These are phyloP conservation scores for Eleutherodactylus coqui DNA, from an alignment of 2,797 vertebrate genomes.

Conservation along the genomic window DNA sequence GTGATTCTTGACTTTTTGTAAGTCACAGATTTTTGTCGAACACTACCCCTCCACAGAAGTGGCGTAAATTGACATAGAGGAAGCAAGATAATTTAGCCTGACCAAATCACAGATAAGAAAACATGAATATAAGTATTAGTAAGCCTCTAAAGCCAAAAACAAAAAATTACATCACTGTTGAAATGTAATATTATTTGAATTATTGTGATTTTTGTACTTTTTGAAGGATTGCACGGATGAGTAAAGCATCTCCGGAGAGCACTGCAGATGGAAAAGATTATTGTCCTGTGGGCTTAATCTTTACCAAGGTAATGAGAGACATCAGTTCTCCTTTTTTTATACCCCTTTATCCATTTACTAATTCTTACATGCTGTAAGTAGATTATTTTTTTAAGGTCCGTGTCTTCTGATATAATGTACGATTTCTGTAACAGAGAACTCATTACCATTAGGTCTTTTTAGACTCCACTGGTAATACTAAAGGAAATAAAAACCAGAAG, in stretches of 20 bases:
- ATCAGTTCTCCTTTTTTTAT: constrained; percentile 24
- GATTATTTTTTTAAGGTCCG: constrained; percentile 14
- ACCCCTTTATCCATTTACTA: neutral
- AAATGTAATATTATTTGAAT: neutral
- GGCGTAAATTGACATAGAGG: too few species aligned
- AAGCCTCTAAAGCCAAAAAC: too few species aligned
- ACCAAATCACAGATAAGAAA: too few species aligned
- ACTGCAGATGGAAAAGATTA: constrained; percentile 12
- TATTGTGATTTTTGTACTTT: neutral
- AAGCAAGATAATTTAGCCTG: too few species aligned
- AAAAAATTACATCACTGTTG: neutral
- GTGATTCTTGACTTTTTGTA: too few species aligned
- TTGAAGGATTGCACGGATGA: neutral
- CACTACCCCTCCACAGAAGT: too few species aligned
- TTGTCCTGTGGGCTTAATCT: neutral
- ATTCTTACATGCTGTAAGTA: constrained; percentile 43
- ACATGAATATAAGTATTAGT: too few species aligned
- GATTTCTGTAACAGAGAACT: constrained; percentile 45
- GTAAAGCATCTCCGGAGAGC: neutral
- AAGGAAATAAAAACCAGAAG: constrained; percentile 57
- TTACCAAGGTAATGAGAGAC: constrained; percentile 34
- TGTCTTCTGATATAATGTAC: constrained; percentile 20
- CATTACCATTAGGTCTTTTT: constrained; percentile 43
- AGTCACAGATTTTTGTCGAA: too few species aligned
- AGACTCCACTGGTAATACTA: constrained; percentile 38